Evolutionary conservation across 2,113 vertebrate genomes (phyloP), one percentile per base, ranked within the genome.

Genomic region (Neopipo cinnamomea): DNA sequence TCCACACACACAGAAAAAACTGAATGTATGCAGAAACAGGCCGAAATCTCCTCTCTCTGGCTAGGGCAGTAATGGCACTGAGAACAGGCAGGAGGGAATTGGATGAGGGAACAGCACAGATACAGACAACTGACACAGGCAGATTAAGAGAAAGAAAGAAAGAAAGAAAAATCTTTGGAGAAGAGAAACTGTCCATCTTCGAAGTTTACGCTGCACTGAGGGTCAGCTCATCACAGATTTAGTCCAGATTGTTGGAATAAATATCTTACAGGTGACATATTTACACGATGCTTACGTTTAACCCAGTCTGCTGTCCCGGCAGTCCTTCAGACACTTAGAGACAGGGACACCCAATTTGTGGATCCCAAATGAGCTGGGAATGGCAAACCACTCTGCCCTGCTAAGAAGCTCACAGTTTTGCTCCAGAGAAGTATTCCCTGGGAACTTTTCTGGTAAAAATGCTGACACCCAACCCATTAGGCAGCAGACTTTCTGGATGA

Each of bases 401-500:
- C 59, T 41, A 4, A 42, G 35, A 11, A 44, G 13, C 61, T 92
- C 68, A 31, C 7, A 71, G 14, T 10, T 71, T 50, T 77, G 6
- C 47, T 89, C 4, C 0, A 31, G 24, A 84, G 61, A 39, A 68
- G 65, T 9, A 67, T 67, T 63, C 68, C 70, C 76, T 86, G 83
- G 86, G 93, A 95, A 88, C 27, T 31, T 49, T 0, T 2, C 44
- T 52, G 67, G 63, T 28, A 71, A 95, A 95, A 95, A 39, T 0
- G 61, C 89, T 93, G 92, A 84, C 91, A 91, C 47, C 47, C 42
- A 39, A 30, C 59, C 85, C 68, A 72, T 72, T 30, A 81, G 59
- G 71, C 88, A 90, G 71, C 72, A 92, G 88, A 84, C 73, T 86
- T 79, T 85, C 59, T 81, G 87, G 85, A 95, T 91, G 80, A 95